A percentile compares a stretch with the other conserved stretches of the same genome.
Evolutionary conservation across 1,140 invertebrate genomes (phyloP).

Genomic region (Drosophila novamexicana): DNA sequence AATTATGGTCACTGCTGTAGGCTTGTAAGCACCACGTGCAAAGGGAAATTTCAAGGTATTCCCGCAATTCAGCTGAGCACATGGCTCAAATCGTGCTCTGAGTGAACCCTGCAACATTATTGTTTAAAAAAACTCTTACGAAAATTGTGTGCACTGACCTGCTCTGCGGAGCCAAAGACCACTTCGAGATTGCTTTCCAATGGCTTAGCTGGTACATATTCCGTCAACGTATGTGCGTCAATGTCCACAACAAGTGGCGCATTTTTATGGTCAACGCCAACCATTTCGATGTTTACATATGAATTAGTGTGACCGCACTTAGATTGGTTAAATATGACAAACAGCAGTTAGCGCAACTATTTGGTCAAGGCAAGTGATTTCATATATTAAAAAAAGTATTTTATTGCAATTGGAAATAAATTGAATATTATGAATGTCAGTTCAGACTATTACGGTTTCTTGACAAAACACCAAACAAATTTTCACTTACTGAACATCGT

Average conservation of each 20-base stretch:
- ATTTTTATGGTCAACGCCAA: conserved; percentile 1
- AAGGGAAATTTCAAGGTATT: conserved; percentile 61
- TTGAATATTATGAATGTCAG: neutral
- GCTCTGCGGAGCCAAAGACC: conserved; percentile 18
- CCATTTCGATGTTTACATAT: conserved; percentile 23
- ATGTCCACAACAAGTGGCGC: conserved; percentile 37
- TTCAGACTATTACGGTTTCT: neutral
- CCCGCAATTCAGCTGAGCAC: conserved; percentile 55
- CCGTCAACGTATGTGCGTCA: conserved; percentile 45
- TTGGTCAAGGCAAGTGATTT: neutral
- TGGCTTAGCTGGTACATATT: conserved; percentile 67
- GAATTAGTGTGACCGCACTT: conserved; percentile 7
- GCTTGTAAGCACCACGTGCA: conserved; percentile 19
- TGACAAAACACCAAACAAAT: no score
- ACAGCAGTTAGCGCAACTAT: neutral
- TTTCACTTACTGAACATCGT: neutral
- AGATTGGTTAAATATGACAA: neutral
- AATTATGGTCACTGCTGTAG: conserved; percentile 34
- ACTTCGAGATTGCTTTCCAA: conserved; percentile 59
- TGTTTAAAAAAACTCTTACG: neutral
- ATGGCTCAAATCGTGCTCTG: neutral
- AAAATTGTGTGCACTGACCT: conserved; percentile 21
- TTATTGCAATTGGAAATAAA: neutral
- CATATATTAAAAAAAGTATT: neutral
- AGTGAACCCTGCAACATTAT: conserved; percentile 11